phyloP scores from a whole-genome alignment of 2,888 invertebrate genomes.

The Sarcophaga caerulescens region DNA sequence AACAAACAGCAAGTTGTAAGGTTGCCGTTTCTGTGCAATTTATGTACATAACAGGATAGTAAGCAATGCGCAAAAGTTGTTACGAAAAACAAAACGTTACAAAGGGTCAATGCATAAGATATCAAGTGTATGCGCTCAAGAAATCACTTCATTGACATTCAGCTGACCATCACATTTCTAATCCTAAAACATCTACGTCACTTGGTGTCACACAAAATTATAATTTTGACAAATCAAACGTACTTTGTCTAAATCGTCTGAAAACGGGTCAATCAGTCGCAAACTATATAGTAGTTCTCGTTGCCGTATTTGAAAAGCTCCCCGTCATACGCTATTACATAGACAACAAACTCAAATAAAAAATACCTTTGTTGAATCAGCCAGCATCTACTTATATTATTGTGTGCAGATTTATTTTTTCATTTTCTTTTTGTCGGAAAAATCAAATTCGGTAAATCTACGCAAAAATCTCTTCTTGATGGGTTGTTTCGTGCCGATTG shows the following conservation, averaged over 20 bases:
- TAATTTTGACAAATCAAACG: slow-evolving; percentile 17
- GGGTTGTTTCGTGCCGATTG: slow-evolving; percentile 28
- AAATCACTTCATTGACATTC: not conserved
- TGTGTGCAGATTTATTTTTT: slow-evolving; percentile 40
- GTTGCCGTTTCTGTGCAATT: no score
- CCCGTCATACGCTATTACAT: slow-evolving; percentile 6
- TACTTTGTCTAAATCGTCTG: slow-evolving; percentile 19
- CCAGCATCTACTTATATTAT: not conserved
- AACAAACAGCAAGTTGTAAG: no score
- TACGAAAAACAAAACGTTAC: no score
- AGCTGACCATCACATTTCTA: not conserved
- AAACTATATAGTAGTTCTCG: not conserved
- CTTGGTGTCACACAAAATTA: not conserved
- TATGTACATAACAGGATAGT: no score
- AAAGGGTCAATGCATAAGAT: not conserved
- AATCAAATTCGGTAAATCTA: slow-evolving; percentile 9
- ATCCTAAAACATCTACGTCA: slow-evolving; percentile 13
- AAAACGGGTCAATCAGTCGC: slow-evolving; percentile 2
- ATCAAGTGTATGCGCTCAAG: not conserved
- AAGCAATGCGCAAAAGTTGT: no score
- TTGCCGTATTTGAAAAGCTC: not conserved
- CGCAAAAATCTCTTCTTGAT: slow-evolving; percentile 47
- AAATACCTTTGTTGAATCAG: no score
- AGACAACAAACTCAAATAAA: not conserved
- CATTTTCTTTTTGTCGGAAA: slow-evolving; percentile 32